Base-by-base conservation (phyloP, 1,140 invertebrate species). In the Penaeus indicus region DNA sequence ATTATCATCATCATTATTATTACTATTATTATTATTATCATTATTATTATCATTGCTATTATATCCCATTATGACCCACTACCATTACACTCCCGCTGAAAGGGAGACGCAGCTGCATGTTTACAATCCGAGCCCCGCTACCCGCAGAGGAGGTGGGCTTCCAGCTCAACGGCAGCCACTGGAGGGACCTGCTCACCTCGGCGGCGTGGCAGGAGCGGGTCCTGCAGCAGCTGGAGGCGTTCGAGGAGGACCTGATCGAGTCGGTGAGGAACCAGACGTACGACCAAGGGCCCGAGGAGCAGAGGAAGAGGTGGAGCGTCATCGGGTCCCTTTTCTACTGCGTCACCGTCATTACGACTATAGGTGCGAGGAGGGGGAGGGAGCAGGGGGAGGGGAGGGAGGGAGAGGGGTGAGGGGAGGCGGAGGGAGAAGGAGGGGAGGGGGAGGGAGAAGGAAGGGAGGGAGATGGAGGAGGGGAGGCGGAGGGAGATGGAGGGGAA, bases 291-390 rank as follows among this genome's bases (percentile, higher is more conserved):
- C 92, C 92, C 90, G 92, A 94, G 79, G 80, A 91, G 61, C 87
- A 84, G 87, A n/a, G 72, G 0, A 92, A 93, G 21, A 93, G 94
- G 91, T 97, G 96, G 96, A 95, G 95, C 1, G 97, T 96, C 92
- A 95, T 95, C 79, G 96, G 96, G 80, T 95, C 96, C 3, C 92
- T 97, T 11, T 94, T 97, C 27, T 97, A 97, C 92, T 96, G 96
- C 47, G 94, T 97, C 89, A 97, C 96, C 82, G 95, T 97, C 91
- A 96, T 97, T 92, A 97, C 96, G 25, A 97, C 96, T 64, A 97
- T 97, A 91, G 96, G 96, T 96, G 27, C 16, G 42, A 21, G 25
- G 72, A 25, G 27, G 42, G 21, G 25, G 42, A 19, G 7, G 38
- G 69, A 1, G 16, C 11, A 13, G 13, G 16, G 10, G 27, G 22